Conservation (phyloP, 2,797 vertebrate species). For the Gallirallus australis region DNA sequence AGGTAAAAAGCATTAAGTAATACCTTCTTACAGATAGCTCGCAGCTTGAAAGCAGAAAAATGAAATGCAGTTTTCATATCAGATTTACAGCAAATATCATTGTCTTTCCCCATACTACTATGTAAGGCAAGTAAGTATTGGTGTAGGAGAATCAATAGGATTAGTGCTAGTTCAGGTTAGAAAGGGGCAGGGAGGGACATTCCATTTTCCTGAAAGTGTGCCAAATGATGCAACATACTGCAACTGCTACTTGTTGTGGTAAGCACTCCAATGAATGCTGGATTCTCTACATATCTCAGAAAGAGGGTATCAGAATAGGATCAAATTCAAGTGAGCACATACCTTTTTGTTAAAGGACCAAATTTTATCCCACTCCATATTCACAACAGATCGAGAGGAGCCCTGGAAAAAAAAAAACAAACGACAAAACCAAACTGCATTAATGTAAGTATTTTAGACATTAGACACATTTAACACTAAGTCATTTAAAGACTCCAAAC, state of each 20-base stretch:
- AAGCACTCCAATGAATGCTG: constrained; percentile 57
- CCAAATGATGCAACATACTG: constrained; percentile 62
- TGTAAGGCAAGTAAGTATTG: constrained; percentile 62
- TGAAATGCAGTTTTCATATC: constrained; percentile 96
- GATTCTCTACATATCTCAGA: constrained; percentile 24
- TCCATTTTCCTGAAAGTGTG: constrained; percentile 81
- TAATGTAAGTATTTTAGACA: background rate
- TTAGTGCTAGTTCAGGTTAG: constrained; percentile 54
- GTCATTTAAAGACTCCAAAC: background rate
- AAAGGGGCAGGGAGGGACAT: constrained; percentile 58
- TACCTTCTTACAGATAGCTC: constrained; percentile 99
- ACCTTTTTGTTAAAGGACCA: constrained; percentile 99
- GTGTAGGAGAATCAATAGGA: constrained; percentile 49
- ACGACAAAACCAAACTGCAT: background rate
- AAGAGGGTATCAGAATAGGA: background rate
- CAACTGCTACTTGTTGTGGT: constrained; percentile 50
- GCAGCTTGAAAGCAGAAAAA: constrained; percentile 99
- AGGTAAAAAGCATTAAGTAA: constrained; percentile 82
- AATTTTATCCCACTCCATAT: constrained; percentile 99
- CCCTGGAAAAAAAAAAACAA: constrained; percentile 80
- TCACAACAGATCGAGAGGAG: constrained; percentile 96
- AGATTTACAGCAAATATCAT: constrained; percentile 77
- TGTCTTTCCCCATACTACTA: constrained; percentile 47
- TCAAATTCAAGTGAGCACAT: constrained; percentile 19
- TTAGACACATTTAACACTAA: background rate